Evolutionary conservation across 53 echinoderm and acorn worm genomes (phyloP).

Genomic region (Luidia sarsii): DNA sequence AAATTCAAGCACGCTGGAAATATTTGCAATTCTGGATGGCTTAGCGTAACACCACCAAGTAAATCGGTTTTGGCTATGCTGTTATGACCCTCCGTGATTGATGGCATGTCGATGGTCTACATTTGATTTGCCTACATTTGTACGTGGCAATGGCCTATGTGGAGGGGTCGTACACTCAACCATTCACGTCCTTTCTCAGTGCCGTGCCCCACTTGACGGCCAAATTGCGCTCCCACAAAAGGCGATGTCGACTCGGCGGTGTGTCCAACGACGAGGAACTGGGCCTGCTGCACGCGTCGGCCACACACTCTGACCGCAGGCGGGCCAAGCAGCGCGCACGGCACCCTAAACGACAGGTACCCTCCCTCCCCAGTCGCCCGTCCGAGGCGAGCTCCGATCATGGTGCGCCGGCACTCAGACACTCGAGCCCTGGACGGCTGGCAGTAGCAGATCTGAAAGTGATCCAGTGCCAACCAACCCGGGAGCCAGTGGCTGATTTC

Average conservation of each 20-base stretch:
- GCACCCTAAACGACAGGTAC: constrained; percentile 2
- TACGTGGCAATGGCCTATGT: constrained; percentile 27
- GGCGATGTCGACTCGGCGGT: background rate
- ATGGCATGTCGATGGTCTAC: no score
- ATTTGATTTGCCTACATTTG: no score
- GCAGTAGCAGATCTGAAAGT: background rate
- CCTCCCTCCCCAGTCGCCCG: background rate
- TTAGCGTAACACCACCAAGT: no score
- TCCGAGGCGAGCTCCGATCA: background rate
- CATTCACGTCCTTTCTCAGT: constrained; percentile 8
- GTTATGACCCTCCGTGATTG: no score
- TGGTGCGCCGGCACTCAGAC: constrained; percentile 9
- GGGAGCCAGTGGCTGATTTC: background rate
- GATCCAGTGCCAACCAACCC: background rate
- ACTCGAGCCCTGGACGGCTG: constrained; percentile 32
- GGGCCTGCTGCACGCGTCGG: constrained; percentile 1
- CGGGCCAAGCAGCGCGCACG: background rate
- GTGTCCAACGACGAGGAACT: background rate
- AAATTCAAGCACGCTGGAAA: no score
- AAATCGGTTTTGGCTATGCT: no score
- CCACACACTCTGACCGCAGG: background rate
- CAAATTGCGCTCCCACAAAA: constrained; percentile 1
- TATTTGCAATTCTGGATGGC: no score
- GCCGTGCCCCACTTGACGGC: constrained; percentile 11
- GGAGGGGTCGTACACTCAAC: constrained; percentile 32